Conservation (phyloP, 2,797 vertebrate species). For the Pangasius djambal region DNA sequence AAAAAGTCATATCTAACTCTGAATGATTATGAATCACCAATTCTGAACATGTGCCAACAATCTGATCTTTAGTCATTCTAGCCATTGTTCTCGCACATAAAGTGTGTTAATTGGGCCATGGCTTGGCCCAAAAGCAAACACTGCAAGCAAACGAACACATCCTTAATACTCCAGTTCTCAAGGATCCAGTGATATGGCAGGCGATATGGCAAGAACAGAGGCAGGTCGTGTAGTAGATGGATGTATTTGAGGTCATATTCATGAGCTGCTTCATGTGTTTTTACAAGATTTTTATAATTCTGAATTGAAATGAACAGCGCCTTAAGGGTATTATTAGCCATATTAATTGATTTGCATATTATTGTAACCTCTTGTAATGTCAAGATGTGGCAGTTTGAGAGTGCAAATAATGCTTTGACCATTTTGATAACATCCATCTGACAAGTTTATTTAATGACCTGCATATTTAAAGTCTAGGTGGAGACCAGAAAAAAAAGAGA, state of each 20-base stretch:
- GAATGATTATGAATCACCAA: background rate
- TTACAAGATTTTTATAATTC: background rate
- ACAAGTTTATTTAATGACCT: background rate
- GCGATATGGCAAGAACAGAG: background rate
- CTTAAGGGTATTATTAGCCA: background rate
- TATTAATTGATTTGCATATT: background rate
- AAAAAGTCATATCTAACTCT: background rate
- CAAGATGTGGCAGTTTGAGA: background rate
- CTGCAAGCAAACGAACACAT: conserved; percentile 21
- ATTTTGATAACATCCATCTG: background rate
- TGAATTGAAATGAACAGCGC: background rate
- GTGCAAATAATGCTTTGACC: background rate
- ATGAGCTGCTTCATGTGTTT: background rate
- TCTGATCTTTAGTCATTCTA: conserved; percentile 3
- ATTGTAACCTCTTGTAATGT: background rate
- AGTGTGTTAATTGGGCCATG: background rate
- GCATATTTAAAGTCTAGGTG: background rate
- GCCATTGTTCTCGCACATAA: background rate
- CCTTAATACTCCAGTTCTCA: conserved; percentile 16
- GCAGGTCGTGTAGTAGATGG: background rate
- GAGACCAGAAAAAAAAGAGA: background rate
- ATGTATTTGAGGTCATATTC: background rate
- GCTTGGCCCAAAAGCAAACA: conserved; percentile 32
- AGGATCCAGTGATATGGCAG: background rate
- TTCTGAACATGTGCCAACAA: background rate